phyloP scores from a whole-genome alignment of 2,113 vertebrate species.

The rat (Rattus norvegicus) region DNA sequence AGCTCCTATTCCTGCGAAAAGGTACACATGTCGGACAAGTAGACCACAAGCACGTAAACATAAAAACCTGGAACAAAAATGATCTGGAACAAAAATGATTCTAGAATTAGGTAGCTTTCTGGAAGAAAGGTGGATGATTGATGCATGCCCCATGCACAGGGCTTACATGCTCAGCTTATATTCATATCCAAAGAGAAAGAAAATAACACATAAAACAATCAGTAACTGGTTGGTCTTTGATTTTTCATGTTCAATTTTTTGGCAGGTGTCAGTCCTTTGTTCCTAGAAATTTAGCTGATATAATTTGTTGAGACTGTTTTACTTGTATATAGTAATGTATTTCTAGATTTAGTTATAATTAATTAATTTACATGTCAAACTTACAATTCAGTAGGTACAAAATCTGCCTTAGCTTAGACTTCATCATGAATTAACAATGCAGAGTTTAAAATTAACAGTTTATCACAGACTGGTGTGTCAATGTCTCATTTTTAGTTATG shows the following conservation, averaged over 20 bases:
- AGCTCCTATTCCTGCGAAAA: not conserved
- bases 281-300: not conserved
- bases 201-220: not conserved
- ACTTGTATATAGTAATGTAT: no score
- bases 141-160: accelerated
- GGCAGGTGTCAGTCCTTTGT: not conserved
- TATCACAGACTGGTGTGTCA: not conserved
- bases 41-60: not conserved
- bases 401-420: not conserved
- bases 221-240: accelerated
- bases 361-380: not conserved
- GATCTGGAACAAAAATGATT: not conserved
- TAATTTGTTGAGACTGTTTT: not conserved
- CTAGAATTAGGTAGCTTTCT: not conserved
- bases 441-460: not conserved
- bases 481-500: not conserved
- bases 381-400: not conserved
- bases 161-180: not conserved
- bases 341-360: not conserved
- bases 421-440: not conserved
- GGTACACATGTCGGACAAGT: not conserved
- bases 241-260: not conserved
- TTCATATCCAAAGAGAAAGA: not conserved
- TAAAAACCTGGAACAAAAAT: not conserved
- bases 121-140: not conserved